Evolutionary conservation across 2,113 vertebrate genomes (phyloP), one percentile per base, ranked within the genome.

Genomic region (Plecturocebus donacophilus): DNA sequence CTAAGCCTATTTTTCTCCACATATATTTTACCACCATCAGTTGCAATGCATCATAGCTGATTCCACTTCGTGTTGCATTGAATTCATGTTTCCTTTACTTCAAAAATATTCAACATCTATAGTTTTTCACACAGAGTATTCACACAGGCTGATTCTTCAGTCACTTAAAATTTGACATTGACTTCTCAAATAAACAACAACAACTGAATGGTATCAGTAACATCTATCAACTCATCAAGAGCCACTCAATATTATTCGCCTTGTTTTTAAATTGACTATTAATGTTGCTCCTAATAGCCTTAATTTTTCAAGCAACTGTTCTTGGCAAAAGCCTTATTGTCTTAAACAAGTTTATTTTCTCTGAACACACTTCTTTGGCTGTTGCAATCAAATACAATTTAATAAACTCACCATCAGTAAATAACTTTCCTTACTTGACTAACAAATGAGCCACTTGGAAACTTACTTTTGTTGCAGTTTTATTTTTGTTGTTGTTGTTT

Each of bases 261-360:
- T 96, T 94, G 73, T 66, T 96, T 94, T 85, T 27, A 80, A 96
- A 90, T 86, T 84, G 73, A 90, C 73, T 80, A 90, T 47, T 93
- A 93, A 90, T 90, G 81, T 73, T 80, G 17, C 40, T 90, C 91
- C 81, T 90, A 90, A 73, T 86, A 80, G 71, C 56, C 73, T 94
- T 54, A 87, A 66, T 94, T 94, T 75, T 93, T 96, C 91, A 80
- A 84, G 91, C 52, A 93, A 93, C 73, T 80, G 64, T 86, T 90
- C 73, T 86, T 91, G 73, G 87, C 81, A 87, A 87, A 79, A 94
- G 61, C 13, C 81, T 90, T 82, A 96, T 82, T 52, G 66, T 91
- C 66, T 94, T 94, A 81, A 94, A 85, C 64, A 80, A 45, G 64
- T 87, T 91, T 75, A 81, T 94, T 94, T 96, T 87, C 73, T 94